Base-by-base conservation (phyloP, 2,113 vertebrate genomes). In the Corythornis vintsioides region DNA sequence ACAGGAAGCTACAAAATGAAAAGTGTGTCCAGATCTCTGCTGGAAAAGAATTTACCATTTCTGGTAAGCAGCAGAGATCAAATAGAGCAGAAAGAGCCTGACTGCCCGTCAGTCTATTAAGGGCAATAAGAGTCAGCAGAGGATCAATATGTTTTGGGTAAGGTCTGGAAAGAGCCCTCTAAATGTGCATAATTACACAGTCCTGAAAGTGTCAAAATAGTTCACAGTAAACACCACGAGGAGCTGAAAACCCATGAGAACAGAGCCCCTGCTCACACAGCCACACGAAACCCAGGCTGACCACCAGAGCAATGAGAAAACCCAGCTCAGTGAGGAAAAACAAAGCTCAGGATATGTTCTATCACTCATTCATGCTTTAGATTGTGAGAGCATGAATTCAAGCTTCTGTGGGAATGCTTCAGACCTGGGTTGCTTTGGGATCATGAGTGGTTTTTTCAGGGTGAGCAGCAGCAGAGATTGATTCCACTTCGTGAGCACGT, bases 41-140 rank as follows among this genome's bases (percentile, higher is more conserved):
- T 88, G 76, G 86, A 77, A 87, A 64, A 89, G 69, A 60, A 88
- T n/a, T n/a, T n/a, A n/a, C n/a, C 35, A 15, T 71, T 81, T 74
- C 56, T 67, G 26, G 56, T 55, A 42, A 86, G 33, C 47, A 86
- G 47, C 47, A 61, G 50, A 86, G 77, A 90, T 64, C 81, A 89
- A 82, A 71, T 5, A 26, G 52, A 31, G 43, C 86, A 67, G 33
- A 63, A 65, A 19, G 57, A 82, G 15, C 63, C 71, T 16, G 56
- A 52, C 40, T 85, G 82, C 50, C 69, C 85, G 72, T 28, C 67
- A 47, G 55, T 6, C 72, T 61, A 1, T 61, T 61, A 25, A 80
- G 48, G 83, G 33, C 42, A 71, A 26, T 0, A 2, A 56, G 60
- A 81, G 65, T 15, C 76, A 69, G 56, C 66, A 40, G 48, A 67